Base-by-base conservation (phyloP, 2,888 invertebrate genomes). In the Plebejus melissa region DNA sequence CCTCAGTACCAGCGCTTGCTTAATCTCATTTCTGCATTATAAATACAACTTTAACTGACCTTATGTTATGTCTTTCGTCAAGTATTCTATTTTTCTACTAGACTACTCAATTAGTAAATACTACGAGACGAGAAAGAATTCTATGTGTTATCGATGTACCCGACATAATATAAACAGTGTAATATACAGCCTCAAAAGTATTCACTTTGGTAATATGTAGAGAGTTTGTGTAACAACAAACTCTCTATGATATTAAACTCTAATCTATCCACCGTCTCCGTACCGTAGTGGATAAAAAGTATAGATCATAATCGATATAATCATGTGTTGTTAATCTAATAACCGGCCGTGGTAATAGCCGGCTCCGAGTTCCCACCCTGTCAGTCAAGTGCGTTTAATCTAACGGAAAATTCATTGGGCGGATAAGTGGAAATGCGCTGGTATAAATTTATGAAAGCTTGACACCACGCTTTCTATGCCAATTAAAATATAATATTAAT, bases 1-100 rank as follows among this genome's bases (percentile, higher is more conserved):
- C 78, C 80, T 78, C 76, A 76, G 76, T 54, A 77, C 74, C 69
- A 76, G 76, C 76, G 74, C 78, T 84, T 84, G 80, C 81, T 79
- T 80, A 82, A 86, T 81, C 78, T 78, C 78, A 70, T 71, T 80
- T 80, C 78, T 78, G 80, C 82, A 65, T 84, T 84, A 83, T 84
- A 83, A 80, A 82, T 82, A 81, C 82, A 81, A 80, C 79, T 65
- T 65, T 65, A 16, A 36, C 65, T 36, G 32, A 65, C 65, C 65
- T 65, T 65, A 16, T 32, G 36, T 28, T 60, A 60, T 28, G 60
- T 60, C 2, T 28, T 60, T 71, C 28, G 22, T 46, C 5, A 32
- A 32, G 32, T 65, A 36, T 36, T 32, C 65, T 32, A 65, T 32
- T 65, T 13, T 32, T 36, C 22, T 5, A 36, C 60, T 13, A 11